phyloP scores from a whole-genome alignment of 2,888 invertebrate genomes.

The Eueremaeus valkanovi region DNA sequence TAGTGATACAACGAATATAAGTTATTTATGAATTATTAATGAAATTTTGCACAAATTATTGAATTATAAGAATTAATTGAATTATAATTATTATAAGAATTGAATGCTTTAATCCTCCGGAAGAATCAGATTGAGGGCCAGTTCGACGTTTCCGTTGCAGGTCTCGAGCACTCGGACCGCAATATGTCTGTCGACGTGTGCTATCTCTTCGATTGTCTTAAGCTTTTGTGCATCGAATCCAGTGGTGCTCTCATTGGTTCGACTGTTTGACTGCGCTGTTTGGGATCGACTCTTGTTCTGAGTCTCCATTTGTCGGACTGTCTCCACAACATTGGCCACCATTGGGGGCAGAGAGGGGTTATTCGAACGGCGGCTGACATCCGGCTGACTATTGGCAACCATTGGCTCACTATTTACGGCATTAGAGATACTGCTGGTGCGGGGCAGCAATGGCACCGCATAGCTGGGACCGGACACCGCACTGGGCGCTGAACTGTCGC shows the following conservation, averaged over 20 bases:
- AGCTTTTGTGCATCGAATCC: neutral
- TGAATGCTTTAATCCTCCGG: too few relatives aligned
- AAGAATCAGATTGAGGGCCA: constrained; percentile 27
- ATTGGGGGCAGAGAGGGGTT: neutral
- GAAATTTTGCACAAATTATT: too few relatives aligned
- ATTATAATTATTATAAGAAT: too few relatives aligned
- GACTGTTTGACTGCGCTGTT: neutral
- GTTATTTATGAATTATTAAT: too few relatives aligned
- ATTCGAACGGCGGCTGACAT: too few relatives aligned
- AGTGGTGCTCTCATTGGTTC: neutral
- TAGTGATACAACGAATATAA: too few relatives aligned
- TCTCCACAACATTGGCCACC: neutral
- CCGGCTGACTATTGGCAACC: too few relatives aligned
- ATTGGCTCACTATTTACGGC: neutral
- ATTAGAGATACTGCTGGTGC: too few relatives aligned
- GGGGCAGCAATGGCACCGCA: too few relatives aligned
- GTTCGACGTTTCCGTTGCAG: neutral
- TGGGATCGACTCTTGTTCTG: neutral
- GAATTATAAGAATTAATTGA: too few relatives aligned
- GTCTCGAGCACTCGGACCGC: neutral
- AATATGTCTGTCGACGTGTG: neutral
- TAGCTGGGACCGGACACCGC: too few relatives aligned
- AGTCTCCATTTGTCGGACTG: neutral
- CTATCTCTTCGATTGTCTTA: neutral
- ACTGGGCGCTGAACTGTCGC: neutral